Evolutionary conservation across 1,140 invertebrate genomes (phyloP).

Genomic region (Lutraria rhynchaena): DNA sequence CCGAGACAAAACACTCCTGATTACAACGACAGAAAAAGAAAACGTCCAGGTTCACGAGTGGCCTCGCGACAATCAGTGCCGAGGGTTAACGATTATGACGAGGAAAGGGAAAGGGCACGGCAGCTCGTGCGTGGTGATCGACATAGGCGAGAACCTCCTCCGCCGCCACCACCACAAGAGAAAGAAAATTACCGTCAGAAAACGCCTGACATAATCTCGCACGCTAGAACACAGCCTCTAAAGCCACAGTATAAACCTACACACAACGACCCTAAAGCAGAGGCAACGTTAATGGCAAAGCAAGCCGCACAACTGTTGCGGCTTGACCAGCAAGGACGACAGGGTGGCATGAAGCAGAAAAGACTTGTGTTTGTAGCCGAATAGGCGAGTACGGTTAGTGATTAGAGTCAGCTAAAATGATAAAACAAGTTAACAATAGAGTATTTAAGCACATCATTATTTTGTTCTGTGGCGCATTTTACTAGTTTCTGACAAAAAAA

Average conservation of each 20-base stretch:
- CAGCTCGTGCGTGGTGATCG: conserved; percentile 48
- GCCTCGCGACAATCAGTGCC: conserved; percentile 2
- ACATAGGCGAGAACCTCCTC: conserved; percentile 16
- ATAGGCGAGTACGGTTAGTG: too few relatives aligned
- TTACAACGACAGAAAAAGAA: conserved; percentile 31
- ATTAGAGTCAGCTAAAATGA: too few relatives aligned
- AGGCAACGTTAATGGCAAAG: conserved; percentile 56
- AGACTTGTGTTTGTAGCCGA: conserved; percentile 64
- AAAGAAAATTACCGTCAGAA: not conserved
- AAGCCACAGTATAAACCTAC: conserved; percentile 45
- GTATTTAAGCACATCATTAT: too few relatives aligned
- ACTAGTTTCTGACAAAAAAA: too few relatives aligned
- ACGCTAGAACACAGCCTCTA: conserved; percentile 18
- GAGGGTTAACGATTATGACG: not conserved
- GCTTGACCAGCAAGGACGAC: conserved; percentile 53
- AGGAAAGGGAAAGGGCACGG: conserved; percentile 34
- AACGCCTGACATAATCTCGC: conserved; percentile 44
- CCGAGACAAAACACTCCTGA: not conserved
- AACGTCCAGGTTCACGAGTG: not conserved
- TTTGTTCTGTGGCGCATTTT: too few relatives aligned
- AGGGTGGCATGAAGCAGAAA: conserved; percentile 57
- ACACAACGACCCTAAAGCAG: conserved; percentile 34
- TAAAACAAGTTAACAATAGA: too few relatives aligned
- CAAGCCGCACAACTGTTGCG: conserved; percentile 62
- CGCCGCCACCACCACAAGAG: not conserved